phyloP scores from a whole-genome alignment of 2,113 vertebrate genomes.

The Chroicocephalus ridibundus region DNA sequence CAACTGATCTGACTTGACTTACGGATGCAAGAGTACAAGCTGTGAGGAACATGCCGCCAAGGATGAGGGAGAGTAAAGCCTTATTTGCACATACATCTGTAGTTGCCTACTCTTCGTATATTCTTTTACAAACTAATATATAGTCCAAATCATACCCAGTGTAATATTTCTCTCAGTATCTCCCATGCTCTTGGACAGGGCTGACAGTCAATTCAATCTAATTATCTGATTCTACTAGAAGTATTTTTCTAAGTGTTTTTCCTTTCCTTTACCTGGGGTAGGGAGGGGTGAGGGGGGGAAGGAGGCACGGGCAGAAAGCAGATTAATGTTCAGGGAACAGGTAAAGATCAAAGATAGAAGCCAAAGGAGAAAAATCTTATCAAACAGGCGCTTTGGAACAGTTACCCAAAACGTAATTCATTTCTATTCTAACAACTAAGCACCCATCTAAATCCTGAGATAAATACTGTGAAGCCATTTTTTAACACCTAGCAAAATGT shows the following conservation, averaged over 20 bases:
- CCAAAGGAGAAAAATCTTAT: neutral
- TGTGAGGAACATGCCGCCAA: neutral
- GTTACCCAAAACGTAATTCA: neutral
- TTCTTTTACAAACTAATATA: neutral
- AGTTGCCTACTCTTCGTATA: neutral
- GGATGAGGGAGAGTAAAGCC: neutral
- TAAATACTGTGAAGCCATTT: neutral
- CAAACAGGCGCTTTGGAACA: neutral
- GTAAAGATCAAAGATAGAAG: neutral
- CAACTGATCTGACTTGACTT: neutral
- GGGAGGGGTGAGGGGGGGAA: too few species aligned
- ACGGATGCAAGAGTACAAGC: rapidly evolving
- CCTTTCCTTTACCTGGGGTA: neutral
- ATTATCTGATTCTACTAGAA: neutral
- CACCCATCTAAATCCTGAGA: neutral
- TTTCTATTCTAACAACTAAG: neutral
- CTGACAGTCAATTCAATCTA: neutral
- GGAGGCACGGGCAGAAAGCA: neutral
- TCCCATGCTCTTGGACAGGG: neutral
- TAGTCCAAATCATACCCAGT: neutral
- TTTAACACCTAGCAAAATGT: neutral
- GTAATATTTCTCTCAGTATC: neutral
- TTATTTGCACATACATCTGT: neutral
- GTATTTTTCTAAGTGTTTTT: neutral
- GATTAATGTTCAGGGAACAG: neutral